Conservation (phyloP, 1,140 invertebrate genomes). For the Tetragonula clypearis region DNA sequence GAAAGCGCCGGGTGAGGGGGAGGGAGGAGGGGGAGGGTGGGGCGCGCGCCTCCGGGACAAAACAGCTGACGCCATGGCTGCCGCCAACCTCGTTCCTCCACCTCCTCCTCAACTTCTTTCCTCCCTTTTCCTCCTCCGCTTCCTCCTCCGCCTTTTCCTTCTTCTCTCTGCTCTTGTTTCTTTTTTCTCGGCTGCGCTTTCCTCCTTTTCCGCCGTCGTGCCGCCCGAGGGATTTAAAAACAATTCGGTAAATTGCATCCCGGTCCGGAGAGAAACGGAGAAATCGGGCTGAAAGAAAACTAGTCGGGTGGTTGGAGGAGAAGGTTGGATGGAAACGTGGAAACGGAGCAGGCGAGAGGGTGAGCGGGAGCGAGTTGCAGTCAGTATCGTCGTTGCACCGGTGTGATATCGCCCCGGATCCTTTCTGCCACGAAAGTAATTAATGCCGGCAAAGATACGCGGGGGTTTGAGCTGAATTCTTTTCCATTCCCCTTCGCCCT, state of each 20-base stretch:
- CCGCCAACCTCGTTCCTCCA: constrained; percentile 69
- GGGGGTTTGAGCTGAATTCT: constrained; percentile 10
- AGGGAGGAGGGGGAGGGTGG: not conserved
- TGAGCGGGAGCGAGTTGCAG: not conserved
- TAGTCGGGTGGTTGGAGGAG: not conserved
- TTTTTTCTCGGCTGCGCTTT: constrained; percentile 38
- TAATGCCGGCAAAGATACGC: constrained; percentile 52
- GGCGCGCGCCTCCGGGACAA: constrained; percentile 72
- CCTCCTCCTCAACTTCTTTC: constrained; percentile 6
- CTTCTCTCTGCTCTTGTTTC: constrained; percentile 55
- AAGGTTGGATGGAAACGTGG: not conserved
- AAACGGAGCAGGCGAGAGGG: not conserved
- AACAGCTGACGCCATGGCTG: constrained; percentile 79
- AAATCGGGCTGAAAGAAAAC: constrained; percentile 37
- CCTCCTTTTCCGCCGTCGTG: constrained; percentile 38
- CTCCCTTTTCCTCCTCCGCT: constrained; percentile 50
- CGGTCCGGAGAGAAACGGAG: constrained; percentile 35
- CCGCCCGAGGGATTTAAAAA: constrained; percentile 77
- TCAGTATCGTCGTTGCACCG: constrained; percentile 32
- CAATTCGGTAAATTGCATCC: constrained; percentile 79
- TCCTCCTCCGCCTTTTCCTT: constrained; percentile 35
- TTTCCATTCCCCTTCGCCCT: not conserved
- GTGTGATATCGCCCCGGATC: constrained; percentile 42
- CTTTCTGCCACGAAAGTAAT: constrained; percentile 53
- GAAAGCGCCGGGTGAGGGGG: constrained; percentile 47